Percentiles rank a stretch among this genome's conserved stretches.
Evolutionary conservation across 2,113 vertebrate genomes (phyloP).

Genomic region (Thymallus thymallus): DNA sequence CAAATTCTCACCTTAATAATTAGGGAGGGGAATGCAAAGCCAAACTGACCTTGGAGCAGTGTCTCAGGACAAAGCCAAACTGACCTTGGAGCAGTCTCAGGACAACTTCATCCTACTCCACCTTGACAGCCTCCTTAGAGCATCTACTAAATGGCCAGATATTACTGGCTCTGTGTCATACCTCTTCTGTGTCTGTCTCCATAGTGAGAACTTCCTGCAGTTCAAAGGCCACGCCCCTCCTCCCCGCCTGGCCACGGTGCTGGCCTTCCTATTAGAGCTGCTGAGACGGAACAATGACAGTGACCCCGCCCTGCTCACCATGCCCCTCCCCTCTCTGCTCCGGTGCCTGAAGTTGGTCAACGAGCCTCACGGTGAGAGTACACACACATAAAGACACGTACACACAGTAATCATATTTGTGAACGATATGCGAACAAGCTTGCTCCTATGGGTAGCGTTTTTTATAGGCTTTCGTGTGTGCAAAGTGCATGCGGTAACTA

Average conservation of each 20-base stretch:
- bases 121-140: no score
- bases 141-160: no score
- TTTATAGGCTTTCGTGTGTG: background rate
- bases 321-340: constrained; percentile 79
- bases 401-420: background rate
- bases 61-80: background rate
- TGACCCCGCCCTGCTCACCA: constrained; percentile 71
- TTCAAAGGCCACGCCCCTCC: constrained; percentile 84
- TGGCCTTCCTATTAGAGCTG: constrained; percentile 84
- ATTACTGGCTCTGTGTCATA: background rate
- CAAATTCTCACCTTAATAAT: background rate
- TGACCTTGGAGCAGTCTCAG: background rate
- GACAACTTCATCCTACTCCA: background rate
- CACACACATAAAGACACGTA: background rate
- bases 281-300: constrained; percentile 73
- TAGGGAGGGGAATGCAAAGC: background rate
- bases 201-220: constrained; percentile 85
- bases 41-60: background rate
- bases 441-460: no score
- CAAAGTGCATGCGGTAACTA: background rate
- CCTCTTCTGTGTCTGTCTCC: background rate
- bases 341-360: constrained; percentile 86
- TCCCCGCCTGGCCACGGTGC: constrained; percentile 77
- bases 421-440: background rate
- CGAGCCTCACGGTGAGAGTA: constrained; percentile 84